These are phyloP conservation scores for Yponomeuta malinellus DNA, from an alignment of 2,888 invertebrate species.

Conservation along the genomic window DNA sequence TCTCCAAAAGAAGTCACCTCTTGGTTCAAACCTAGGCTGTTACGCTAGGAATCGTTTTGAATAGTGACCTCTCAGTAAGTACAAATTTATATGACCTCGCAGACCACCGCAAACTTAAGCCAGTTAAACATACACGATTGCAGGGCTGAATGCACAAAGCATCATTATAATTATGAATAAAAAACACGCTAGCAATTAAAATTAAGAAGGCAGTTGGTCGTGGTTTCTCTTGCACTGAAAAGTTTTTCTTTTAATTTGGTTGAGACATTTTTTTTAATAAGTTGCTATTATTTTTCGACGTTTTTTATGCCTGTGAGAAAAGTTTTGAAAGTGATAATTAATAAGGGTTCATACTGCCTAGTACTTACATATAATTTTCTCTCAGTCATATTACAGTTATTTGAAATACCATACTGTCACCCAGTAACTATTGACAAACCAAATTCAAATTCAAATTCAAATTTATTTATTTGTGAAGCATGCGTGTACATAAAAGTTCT, in stretches of 20 bases:
- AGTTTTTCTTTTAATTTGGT: constrained; percentile 15
- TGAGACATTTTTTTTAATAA: not conserved
- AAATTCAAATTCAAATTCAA: too few relatives aligned
- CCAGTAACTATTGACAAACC: too few relatives aligned
- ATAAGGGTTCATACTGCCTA: too few relatives aligned
- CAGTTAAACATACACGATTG: constrained; percentile 51
- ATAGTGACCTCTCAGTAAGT: too few relatives aligned
- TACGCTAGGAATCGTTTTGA: too few relatives aligned
- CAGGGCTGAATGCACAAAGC: constrained; percentile 67
- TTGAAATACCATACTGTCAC: too few relatives aligned
- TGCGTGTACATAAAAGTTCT: too few relatives aligned
- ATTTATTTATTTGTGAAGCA: too few relatives aligned
- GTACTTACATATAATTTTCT: too few relatives aligned
- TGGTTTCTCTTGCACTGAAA: constrained; percentile 40
- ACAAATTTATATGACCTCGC: not conserved
- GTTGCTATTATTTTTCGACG: not conserved
- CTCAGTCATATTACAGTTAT: too few relatives aligned
- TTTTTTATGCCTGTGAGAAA: not conserved
- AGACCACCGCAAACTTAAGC: constrained; percentile 40
- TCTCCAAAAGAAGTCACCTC: not conserved
- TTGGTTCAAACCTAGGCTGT: too few relatives aligned
- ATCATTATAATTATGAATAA: constrained; percentile 54
- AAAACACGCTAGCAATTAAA: constrained; percentile 70
- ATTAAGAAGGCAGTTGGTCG: constrained; percentile 73
- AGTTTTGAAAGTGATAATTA: too few relatives aligned